These are phyloP conservation scores for Vulpes vulpes DNA, from an alignment of 2,113 vertebrate genomes.

Conservation along the genomic window DNA sequence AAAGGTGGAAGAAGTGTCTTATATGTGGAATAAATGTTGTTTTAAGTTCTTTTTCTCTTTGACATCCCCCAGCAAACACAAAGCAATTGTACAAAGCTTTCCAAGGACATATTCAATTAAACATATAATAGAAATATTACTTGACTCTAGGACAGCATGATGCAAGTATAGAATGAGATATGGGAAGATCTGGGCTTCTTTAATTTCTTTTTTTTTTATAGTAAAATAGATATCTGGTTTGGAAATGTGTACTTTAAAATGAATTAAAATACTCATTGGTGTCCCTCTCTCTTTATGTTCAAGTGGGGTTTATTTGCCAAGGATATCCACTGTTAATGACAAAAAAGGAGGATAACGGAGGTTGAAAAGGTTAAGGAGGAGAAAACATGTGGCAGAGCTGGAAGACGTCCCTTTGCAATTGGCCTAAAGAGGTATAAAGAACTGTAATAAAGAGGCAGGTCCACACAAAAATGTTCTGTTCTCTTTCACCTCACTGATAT, in stretches of 20 bases:
- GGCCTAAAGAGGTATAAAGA: neutral
- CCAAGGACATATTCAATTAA: neutral
- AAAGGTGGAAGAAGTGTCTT: constrained; percentile 15
- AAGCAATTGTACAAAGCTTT: neutral
- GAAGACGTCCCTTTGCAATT: neutral
- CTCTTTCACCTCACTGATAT: neutral
- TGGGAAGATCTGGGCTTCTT: neutral
- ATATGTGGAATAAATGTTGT: constrained; percentile 27
- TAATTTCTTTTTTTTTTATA: neutral
- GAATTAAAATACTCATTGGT: neutral
- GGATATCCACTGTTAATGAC: neutral
- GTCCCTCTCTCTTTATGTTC: neutral
- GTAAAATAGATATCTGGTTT: neutral
- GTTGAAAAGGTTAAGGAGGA: neutral
- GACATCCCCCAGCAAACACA: constrained; percentile 22
- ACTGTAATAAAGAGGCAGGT: neutral
- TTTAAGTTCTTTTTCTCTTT: constrained; percentile 61
- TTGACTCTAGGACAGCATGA: neutral
- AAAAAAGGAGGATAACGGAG: neutral
- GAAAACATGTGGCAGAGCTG: neutral
- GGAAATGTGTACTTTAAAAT: neutral
- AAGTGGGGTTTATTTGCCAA: neutral
- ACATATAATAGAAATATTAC: neutral
- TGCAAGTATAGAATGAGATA: neutral
- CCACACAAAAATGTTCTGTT: neutral